Evolutionary conservation across 2,888 invertebrate species (phyloP).

Genomic region (Halictus quadricinctus): DNA sequence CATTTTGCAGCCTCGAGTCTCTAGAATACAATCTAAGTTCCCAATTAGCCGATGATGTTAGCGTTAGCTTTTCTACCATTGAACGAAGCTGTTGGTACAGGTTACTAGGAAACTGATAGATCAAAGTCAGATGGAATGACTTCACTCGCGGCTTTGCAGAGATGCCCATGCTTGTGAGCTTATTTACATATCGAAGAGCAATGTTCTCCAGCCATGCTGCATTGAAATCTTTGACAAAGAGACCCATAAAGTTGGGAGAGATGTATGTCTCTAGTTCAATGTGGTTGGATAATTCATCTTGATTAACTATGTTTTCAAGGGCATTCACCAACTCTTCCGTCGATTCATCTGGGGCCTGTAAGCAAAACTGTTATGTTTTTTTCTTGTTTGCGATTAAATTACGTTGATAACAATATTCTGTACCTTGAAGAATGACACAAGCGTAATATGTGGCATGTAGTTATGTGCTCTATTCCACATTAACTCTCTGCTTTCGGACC

Average conservation of each 20-base stretch:
- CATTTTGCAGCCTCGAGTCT: conserved; percentile 88
- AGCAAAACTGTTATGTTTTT: background rate
- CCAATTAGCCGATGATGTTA: conserved; percentile 87
- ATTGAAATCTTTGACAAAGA: conserved; percentile 92
- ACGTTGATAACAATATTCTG: conserved; percentile 33
- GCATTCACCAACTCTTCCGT: conserved; percentile 88
- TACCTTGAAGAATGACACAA: conserved; percentile 95
- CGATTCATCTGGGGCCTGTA: conserved; percentile 88
- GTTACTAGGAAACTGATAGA: conserved; percentile 92
- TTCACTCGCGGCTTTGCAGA: conserved; percentile 92
- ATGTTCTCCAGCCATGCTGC: conserved; percentile 91
- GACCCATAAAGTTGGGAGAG: conserved; percentile 95
- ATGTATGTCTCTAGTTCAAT: conserved; percentile 91
- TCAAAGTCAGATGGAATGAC: conserved; percentile 93
- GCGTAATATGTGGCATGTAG: conserved; percentile 94
- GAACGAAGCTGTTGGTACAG: conserved; percentile 89
- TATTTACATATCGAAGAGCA: conserved; percentile 91
- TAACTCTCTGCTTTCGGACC: conserved; percentile 88
- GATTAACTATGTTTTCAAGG: conserved; percentile 89
- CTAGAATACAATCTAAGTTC: conserved; percentile 94
- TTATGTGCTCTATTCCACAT: conserved; percentile 96
- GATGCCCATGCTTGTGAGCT: conserved; percentile 89
- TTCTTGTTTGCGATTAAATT: background rate
- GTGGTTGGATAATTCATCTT: conserved; percentile 85
- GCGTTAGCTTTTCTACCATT: conserved; percentile 89